Evolutionary conservation across 2,888 invertebrate species (phyloP).

Genomic region (Caenorhabditis imperialis): DNA sequence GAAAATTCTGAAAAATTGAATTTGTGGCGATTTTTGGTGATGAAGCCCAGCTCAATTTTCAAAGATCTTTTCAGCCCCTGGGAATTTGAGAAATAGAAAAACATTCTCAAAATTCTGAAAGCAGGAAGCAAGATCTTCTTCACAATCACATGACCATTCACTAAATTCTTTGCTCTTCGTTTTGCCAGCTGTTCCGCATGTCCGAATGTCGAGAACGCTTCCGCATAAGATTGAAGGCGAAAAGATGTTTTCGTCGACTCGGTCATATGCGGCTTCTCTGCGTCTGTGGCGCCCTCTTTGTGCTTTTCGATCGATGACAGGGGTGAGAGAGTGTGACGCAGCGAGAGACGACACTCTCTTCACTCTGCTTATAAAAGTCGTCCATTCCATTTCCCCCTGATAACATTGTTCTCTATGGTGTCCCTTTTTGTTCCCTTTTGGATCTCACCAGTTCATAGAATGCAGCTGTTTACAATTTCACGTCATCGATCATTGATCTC

Average conservation of each 20-base stretch:
- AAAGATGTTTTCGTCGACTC: conserved; percentile 16
- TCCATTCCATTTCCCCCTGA: background rate
- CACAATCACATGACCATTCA: background rate
- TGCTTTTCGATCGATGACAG: conserved; percentile 18
- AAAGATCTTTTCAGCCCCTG: too few species aligned
- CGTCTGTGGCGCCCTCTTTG: conserved; percentile 18
- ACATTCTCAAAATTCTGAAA: too few species aligned
- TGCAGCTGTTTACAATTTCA: too few species aligned
- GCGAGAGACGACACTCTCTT: conserved; percentile 4
- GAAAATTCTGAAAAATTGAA: too few species aligned
- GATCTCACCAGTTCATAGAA: background rate
- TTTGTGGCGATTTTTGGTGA: too few species aligned
- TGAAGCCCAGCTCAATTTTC: too few species aligned
- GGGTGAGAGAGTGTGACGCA: background rate
- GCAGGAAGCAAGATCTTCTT: too few species aligned
- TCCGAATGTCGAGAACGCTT: too few species aligned
- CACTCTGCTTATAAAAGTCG: background rate
- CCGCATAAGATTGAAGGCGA: background rate
- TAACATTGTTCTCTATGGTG: background rate
- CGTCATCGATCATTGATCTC: too few species aligned
- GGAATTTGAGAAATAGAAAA: too few species aligned
- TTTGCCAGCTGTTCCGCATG: background rate
- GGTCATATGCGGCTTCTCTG: conserved; percentile 29
- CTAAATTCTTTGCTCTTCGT: background rate
- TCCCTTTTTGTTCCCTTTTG: background rate